phyloP scores from a whole-genome alignment of 2,888 invertebrate genomes.

The Spatulosminthurus flaviceps region DNA sequence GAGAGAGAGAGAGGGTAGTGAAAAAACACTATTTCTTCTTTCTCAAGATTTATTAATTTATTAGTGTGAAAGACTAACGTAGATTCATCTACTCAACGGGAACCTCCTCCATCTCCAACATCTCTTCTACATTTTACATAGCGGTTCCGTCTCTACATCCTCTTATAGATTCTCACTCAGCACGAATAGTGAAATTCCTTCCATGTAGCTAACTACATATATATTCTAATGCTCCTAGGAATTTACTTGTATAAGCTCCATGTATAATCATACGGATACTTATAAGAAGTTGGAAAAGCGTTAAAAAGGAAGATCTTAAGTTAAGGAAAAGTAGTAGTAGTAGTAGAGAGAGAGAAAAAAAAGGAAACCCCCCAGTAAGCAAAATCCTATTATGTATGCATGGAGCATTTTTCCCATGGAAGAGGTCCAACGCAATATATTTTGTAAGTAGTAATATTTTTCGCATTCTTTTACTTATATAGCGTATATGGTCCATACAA shows the following conservation, averaged over 20 bases:
- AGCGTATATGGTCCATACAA: neutral
- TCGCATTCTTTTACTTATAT: neutral
- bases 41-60: conserved; percentile 21
- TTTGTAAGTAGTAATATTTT: too few relatives aligned
- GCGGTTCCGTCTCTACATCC: neutral
- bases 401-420: neutral
- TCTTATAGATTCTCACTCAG: neutral
- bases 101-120: neutral
- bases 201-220: too few relatives aligned
- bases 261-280: too few relatives aligned
- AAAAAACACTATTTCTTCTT: neutral
- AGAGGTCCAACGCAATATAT: neutral
- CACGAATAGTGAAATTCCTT: too few relatives aligned
- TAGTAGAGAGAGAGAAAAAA: neutral
- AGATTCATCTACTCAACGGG: conserved; percentile 16
- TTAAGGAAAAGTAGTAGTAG: too few relatives aligned
- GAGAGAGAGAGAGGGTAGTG: too few relatives aligned
- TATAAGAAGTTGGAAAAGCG: too few relatives aligned
- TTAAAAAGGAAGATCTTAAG: too few relatives aligned
- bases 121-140: neutral
- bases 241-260: too few relatives aligned
- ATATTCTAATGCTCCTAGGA: too few relatives aligned
- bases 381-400: neutral
- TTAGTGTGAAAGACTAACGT: conserved; percentile 24
- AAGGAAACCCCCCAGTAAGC: neutral